These are phyloP conservation scores for Actinernus sp. DNA, from an alignment of 92 coral and sea anemone genomes.

Conservation along the genomic window DNA sequence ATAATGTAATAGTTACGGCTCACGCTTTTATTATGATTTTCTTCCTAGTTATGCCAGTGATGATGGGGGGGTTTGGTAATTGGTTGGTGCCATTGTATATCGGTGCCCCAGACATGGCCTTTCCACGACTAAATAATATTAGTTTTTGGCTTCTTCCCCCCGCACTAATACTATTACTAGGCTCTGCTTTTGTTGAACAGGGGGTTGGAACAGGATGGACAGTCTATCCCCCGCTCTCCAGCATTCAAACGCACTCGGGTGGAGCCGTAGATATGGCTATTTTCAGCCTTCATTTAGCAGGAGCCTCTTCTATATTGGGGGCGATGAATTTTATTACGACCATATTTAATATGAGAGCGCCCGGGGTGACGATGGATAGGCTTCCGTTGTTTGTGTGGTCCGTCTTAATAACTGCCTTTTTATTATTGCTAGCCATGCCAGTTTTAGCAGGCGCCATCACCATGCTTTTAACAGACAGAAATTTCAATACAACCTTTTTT, in stretches of 20 bases:
- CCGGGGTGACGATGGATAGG: conserved; percentile 61
- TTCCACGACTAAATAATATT: conserved; percentile 75
- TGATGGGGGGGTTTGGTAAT: conserved; percentile 84
- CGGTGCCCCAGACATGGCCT: conserved; percentile 82
- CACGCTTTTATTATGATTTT: conserved; percentile 85
- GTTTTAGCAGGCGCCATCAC: conserved; percentile 84
- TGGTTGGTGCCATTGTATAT: conserved; percentile 74
- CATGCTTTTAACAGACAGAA: conserved; percentile 80
- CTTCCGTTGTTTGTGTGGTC: conserved; percentile 81
- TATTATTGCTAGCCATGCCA: conserved; percentile 75
- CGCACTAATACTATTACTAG: conserved; percentile 58
- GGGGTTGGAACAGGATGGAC: conserved; percentile 90
- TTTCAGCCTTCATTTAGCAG: conserved; percentile 85
- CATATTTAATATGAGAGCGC: conserved; percentile 75
- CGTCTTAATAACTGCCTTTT: conserved; percentile 79
- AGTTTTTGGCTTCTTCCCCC: conserved; percentile 81
- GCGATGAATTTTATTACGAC: conserved; percentile 84
- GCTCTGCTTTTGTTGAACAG: conserved; percentile 64
- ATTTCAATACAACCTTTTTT: conserved; percentile 85
- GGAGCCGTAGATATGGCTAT: conserved; percentile 76
- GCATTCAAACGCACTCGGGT: conserved; percentile 68
- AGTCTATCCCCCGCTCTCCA: conserved; percentile 74
- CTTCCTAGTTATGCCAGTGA: conserved; percentile 77
- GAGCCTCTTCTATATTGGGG: conserved; percentile 82
- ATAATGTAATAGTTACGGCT: conserved; percentile 85